Evolutionary conservation across 2,113 vertebrate genomes (phyloP).

Genomic region (Psittacula cyanocephala): DNA sequence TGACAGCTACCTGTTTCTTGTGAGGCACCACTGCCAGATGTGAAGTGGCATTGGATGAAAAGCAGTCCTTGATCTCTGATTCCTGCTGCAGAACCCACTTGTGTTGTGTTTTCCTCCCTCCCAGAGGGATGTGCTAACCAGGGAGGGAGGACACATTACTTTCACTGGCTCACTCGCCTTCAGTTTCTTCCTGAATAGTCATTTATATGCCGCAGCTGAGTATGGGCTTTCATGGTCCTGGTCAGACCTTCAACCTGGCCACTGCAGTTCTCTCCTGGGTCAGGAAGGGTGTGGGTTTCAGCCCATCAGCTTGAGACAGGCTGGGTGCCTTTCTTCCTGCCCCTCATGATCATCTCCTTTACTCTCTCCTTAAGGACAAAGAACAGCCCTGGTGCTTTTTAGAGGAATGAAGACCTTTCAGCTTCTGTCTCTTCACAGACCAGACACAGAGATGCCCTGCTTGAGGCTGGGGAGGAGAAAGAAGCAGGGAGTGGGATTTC

Average conservation of each 20-base stretch:
- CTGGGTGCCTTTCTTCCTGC: neutral
- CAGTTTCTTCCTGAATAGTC: neutral
- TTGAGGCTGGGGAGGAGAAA: neutral
- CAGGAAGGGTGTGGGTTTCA: neutral
- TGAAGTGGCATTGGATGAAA: neutral
- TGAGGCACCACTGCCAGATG: neutral
- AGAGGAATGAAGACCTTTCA: neutral
- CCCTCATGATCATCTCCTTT: neutral
- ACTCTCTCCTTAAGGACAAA: neutral
- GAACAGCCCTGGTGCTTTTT: neutral
- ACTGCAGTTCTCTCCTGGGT: neutral
- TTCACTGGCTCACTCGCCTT: neutral
- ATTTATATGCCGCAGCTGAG: accelerated
- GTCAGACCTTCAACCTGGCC: neutral
- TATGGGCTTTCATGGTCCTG: neutral
- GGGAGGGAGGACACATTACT: neutral
- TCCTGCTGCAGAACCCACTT: neutral
- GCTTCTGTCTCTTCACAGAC: neutral
- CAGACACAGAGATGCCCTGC: accelerated
- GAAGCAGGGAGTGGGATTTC: neutral
- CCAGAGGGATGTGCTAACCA: neutral
- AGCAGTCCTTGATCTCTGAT: neutral
- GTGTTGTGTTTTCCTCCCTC: neutral
- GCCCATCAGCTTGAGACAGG: neutral
- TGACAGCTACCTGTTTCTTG: neutral